These are phyloP conservation scores for Athalia cordata DNA, from an alignment of 2,888 invertebrate genomes.

Conservation along the genomic window DNA sequence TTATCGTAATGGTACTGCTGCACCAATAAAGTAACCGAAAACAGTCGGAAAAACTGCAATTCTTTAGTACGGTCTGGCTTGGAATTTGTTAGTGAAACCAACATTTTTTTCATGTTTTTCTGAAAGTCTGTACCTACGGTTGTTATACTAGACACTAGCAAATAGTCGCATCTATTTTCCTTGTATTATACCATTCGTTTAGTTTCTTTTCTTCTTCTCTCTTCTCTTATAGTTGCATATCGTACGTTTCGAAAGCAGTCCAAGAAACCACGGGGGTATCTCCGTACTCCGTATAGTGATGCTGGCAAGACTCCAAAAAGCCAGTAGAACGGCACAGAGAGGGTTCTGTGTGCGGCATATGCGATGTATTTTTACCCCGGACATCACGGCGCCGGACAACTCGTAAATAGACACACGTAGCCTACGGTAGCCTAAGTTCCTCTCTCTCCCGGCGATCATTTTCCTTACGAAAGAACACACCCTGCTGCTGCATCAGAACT, in stretches of 20 bases:
- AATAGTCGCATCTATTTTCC: background rate
- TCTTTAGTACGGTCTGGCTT: too few species aligned
- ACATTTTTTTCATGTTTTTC: too few species aligned
- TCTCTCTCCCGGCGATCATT: constrained; percentile 45
- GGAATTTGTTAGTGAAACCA: too few species aligned
- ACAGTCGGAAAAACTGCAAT: too few species aligned
- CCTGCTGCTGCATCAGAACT: background rate
- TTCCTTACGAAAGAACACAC: constrained; percentile 8
- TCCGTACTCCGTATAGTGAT: background rate
- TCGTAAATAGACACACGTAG: constrained; percentile 70
- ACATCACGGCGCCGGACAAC: constrained; percentile 74
- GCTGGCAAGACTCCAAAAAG: constrained; percentile 40
- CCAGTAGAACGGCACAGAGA: constrained; percentile 51
- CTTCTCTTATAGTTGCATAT: background rate
- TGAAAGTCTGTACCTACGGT: too few species aligned
- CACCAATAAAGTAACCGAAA: too few species aligned
- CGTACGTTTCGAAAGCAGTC: constrained; percentile 33
- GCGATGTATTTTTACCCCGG: constrained; percentile 73
- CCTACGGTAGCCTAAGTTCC: constrained; percentile 35
- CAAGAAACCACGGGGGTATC: constrained; percentile 32
- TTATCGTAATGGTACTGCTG: too few species aligned
- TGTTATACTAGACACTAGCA: too few species aligned
- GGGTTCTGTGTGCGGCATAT: constrained; percentile 60
- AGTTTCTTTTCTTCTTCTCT: background rate
- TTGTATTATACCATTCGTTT: background rate